Evolutionary conservation across 2,797 vertebrate genomes (phyloP), one percentile per base, ranked within the genome.

Genomic region (Pelobates cultripes): DNA sequence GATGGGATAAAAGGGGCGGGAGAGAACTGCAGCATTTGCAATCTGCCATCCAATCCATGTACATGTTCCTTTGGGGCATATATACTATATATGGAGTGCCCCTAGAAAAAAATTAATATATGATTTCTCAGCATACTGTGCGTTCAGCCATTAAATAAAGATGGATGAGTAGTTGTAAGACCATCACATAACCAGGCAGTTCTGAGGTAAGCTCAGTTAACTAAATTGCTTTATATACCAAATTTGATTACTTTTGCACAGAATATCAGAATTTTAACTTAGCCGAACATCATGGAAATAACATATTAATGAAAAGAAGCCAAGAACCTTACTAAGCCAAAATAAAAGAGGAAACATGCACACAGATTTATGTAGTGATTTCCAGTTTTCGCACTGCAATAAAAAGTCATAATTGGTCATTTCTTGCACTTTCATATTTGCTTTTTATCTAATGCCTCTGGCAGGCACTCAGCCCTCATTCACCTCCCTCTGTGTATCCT

Each of bases 391-490:
- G 7, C 68, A 45, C 43, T 10, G 68, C 13, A 70, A 70, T 70
- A 43, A 44, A 70, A 70, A 70, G 68, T 70, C 43, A 44, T 70
- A 70, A 45, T 70, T 70, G 68, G 68, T 45, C 68, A 44, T 70
- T 70, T 66, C 10, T 67, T 47, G 40, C 28, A 41, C 45, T 68
- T 43, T 77, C 47, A 17, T 42, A 57, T 69, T 69, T 69, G 75
- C 43, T 57, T 77, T 77, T 67, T 69, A 28, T 69, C 71, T 4
- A 0, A 0, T 4, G 3, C 7, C 55, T 12, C 51, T 83, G 75
- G 67, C 78, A 72, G 45, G 43, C 73, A 51, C 76, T 75, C 84
- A 73, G 57, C 45, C 63, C 28, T 68, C 41, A 63, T 41, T 28
- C 53, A 42, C 60, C 64, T 53, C 28, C 78, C 40, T 4, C 67